Evolutionary conservation across 2,888 invertebrate genomes (phyloP), one percentile per base, ranked within the genome.

Genomic region (Leptinotarsa juncta): DNA sequence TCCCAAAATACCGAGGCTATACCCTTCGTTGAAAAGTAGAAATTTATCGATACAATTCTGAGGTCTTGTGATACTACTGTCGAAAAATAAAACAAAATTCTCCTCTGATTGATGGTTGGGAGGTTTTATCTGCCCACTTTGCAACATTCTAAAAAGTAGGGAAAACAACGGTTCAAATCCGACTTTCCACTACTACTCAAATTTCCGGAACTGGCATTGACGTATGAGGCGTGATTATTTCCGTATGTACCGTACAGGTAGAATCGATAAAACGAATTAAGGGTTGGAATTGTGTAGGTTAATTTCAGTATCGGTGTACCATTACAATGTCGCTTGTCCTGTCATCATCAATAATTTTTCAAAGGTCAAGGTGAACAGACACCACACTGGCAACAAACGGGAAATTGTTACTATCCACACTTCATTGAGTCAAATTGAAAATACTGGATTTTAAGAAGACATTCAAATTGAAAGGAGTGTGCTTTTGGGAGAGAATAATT

Each of bases 281-380:
- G 42, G 57, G 26, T 23, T 57, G 57, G 57, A 57, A 57, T 15
- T 57, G 57, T 23, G 26, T 57, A 23, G 57, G 57, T 4, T 57
- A 57, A 57, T 57, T 57, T 57, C 23, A 23, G 14, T 57, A 23
- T 18, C 57, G 14, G 20, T 26, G 57, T 57, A 20, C 20, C 20
- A 57, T 57, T 57, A 57, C 57, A 23, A 4, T 57, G 57, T 57
- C 57, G 57, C 57, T 26, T 57, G 57, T 57, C 57, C 14, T 57
- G 57, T 57, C 57, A 57, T 57, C 23, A 23, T 26, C 23, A 57
- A 15, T 20, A 57, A 26, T 57, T 57, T 20, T 57, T 23, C 57
- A 23, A 23, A 57, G 57, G 57, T 57, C 57, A 57, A 57, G 57
- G 57, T 57, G 57, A 23, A 4, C 23, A 23, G 23, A 14, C 51